Evolutionary conservation across 37 sponge, comb jelly and placozoan genomes (phyloP).

Genomic region (Cladorhizidae sp.): DNA sequence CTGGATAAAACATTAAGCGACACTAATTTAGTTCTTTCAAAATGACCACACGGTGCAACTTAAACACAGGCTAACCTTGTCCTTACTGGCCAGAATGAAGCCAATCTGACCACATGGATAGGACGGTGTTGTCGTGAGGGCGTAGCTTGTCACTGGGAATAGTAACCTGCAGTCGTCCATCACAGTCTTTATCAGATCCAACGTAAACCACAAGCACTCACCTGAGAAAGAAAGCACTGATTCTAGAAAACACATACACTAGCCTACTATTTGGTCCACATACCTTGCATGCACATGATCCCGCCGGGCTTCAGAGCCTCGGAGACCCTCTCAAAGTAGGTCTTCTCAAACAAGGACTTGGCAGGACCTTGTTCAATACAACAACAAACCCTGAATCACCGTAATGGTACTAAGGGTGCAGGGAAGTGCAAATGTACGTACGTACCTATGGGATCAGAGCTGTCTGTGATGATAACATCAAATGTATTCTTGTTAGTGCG

Average conservation of each 20-base stretch:
- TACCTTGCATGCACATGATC: conserved; percentile 85
- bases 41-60: too few relatives aligned
- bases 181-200: conserved; percentile 58
- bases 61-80: conserved; percentile 49
- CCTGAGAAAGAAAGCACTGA: conserved; percentile 46
- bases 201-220: conserved; percentile 76
- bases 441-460: conserved; percentile 76
- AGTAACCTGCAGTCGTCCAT: conserved; percentile 32
- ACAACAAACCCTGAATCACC: background rate
- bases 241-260: background rate
- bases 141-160: conserved; percentile 77
- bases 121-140: conserved; percentile 70
- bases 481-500: conserved; percentile 35
- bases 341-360: conserved; percentile 63
- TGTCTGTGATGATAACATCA: conserved; percentile 95
- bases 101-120: conserved; percentile 89
- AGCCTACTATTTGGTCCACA: background rate
- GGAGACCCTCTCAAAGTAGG: conserved; percentile 72
- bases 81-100: conserved; percentile 62
- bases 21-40: too few relatives aligned
- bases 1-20: too few relatives aligned
- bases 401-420: background rate
- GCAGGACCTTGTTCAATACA: conserved; percentile 93
- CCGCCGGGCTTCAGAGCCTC: conserved; percentile 78
- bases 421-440: background rate